Evolutionary conservation across 2,888 invertebrate genomes (phyloP).

Genomic region (Ichneumoninae sp.): DNA sequence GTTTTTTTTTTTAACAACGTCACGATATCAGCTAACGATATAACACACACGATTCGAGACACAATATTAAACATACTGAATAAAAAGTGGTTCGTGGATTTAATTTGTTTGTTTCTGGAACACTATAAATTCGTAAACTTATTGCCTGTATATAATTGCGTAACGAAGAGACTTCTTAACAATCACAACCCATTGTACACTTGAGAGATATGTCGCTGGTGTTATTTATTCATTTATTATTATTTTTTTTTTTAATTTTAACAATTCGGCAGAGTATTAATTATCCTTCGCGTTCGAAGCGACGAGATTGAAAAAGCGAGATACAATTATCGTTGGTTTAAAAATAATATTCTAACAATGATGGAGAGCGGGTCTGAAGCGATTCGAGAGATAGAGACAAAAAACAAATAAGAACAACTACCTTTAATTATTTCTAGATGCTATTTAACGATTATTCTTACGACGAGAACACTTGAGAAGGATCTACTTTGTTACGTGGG

Average conservation of each 20-base stretch:
- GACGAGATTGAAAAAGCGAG: constrained; percentile 2
- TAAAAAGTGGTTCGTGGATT: constrained; percentile 17
- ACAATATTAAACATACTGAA: constrained; percentile 29
- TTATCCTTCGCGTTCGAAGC: constrained; percentile 21
- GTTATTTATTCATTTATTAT: not conserved
- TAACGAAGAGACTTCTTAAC: constrained; percentile 51
- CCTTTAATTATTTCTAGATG: constrained; percentile 52
- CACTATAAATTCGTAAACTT: constrained; percentile 14
- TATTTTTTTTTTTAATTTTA: constrained; percentile 11
- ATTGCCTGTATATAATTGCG: constrained; percentile 34
- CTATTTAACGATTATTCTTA: constrained; percentile 63
- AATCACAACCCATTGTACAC: constrained; percentile 64
- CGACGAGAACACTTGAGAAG: constrained; percentile 57
- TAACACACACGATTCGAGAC: constrained; percentile 18
- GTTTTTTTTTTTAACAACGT: constrained; percentile 6
- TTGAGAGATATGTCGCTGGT: constrained; percentile 62
- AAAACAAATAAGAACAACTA: constrained; percentile 40
- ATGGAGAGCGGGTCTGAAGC: constrained; percentile 44
- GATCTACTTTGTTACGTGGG: constrained; percentile 19
- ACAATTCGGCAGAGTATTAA: constrained; percentile 52
- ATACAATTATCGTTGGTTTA: constrained; percentile 16
- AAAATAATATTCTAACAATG: constrained; percentile 27
- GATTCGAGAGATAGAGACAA: constrained; percentile 30
- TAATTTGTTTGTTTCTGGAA: constrained; percentile 13
- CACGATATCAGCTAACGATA: not conserved